Conservation (phyloP, 2,888 invertebrate species). For the Thymelicus acteon region DNA sequence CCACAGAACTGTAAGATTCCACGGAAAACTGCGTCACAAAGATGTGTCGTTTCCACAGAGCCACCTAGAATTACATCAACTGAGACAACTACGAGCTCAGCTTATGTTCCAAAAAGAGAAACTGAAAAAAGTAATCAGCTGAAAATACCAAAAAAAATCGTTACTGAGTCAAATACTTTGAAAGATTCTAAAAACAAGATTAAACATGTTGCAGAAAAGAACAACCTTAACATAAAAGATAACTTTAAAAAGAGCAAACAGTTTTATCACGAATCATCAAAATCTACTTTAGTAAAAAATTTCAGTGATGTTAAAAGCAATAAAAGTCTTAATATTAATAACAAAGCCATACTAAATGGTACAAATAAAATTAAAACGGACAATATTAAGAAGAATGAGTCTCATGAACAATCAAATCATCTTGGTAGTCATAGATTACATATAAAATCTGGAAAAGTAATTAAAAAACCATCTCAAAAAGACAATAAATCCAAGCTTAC, state of each 20-base stretch:
- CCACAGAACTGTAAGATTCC: constrained; percentile 29
- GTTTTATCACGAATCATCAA: background rate
- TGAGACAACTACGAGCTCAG: background rate
- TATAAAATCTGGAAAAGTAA: background rate
- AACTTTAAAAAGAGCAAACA: background rate
- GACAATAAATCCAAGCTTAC: background rate
- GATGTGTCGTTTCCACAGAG: background rate
- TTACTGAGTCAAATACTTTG: background rate
- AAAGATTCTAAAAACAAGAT: background rate
- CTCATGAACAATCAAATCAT: background rate
- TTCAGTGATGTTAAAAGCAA: background rate
- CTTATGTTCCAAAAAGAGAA: background rate
- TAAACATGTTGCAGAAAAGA: background rate
- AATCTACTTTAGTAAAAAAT: background rate
- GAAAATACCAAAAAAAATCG: background rate
- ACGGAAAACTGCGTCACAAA: constrained; percentile 21
- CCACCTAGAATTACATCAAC: background rate
- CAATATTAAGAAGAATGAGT: background rate
- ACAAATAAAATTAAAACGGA: constrained; percentile 1
- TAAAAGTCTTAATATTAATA: background rate
- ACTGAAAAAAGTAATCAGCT: background rate
- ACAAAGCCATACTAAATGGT: background rate
- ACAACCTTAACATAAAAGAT: background rate
- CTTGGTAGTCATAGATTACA: background rate
- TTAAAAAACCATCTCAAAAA: background rate